Base-by-base conservation (phyloP, 1,140 invertebrate genomes). In the Hylaeus anthracinus region DNA sequence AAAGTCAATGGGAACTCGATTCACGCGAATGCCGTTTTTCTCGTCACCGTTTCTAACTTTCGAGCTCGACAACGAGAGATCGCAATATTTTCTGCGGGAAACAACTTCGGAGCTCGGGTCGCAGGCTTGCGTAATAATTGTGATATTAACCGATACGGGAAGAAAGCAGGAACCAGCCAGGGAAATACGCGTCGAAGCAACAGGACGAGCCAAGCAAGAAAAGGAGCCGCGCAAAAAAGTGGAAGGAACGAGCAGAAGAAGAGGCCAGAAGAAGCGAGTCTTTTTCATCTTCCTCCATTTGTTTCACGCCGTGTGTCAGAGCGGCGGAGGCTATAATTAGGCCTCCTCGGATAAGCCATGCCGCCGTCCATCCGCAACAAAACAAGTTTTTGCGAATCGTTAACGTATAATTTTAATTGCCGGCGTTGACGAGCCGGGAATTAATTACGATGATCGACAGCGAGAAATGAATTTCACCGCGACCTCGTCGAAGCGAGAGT, bases 401-500 rank as follows among this genome's bases (percentile, higher is more conserved):
- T 87, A 89, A 90, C 83, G 90, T 90, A 90, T 90, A 90, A 92
- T 90, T 92, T 92, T 93, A 93, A 93, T 92, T 92, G 90, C 90
- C 67, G 86, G 72, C 86, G 86, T 89, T 86, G 87, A 89, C 86
- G 87, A 91, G 81, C 77, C 53, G 84, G 76, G 89, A 92, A 93
- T 92, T 92, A 92, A 93, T 93, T 92, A 93, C 89, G 86, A 86
- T 90, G 88, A 92, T 90, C 91, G 89, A 81, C 84, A 84, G 86
- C 74, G 83, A 70, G 83, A 87, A 83, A 58, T 63, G 70, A 60
- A 51, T 60, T 55, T 56, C 51, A 51, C 9, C 12, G 53, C 1
- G 26, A 1, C 15, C 12, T n/a, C 2, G 12, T 26, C 26, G 15
- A 26, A 3, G 8, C 8, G 14, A 1, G 5, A 10, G n/a, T 72